These are phyloP conservation scores for Oryzaephilus surinamensis DNA, from an alignment of 1,140 invertebrate genomes.

Conservation along the genomic window DNA sequence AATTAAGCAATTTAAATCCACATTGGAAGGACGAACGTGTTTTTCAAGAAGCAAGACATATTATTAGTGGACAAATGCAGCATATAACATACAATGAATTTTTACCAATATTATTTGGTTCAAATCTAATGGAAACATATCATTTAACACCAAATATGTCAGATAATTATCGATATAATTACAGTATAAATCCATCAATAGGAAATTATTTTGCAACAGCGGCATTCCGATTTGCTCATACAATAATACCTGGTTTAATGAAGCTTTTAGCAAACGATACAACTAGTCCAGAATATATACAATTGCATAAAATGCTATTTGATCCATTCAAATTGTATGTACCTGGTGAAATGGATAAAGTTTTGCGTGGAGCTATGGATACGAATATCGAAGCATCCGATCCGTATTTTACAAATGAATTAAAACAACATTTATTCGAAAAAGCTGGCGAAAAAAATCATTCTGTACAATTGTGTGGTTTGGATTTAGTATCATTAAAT, in stretches of 20 bases:
- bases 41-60: conserved; percentile 69
- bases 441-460: no score
- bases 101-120: conserved; percentile 67
- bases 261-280: conserved; percentile 48
- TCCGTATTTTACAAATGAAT: conserved; percentile 55
- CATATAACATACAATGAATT: conserved; percentile 86
- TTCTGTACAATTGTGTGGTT: conserved; percentile 45
- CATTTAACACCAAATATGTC: conserved; percentile 48
- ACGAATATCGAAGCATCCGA: conserved; percentile 58
- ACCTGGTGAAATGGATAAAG: conserved; percentile 45
- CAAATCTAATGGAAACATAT: conserved; percentile 45
- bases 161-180: conserved; percentile 60
- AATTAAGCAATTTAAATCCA: conserved; percentile 57
- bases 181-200: conserved; percentile 64
- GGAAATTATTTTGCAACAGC: conserved; percentile 86
- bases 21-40: conserved; percentile 72
- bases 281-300: conserved; percentile 52
- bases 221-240: conserved; percentile 87
- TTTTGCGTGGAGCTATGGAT: conserved; percentile 50
- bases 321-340: conserved; percentile 70
- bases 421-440: conserved; percentile 69
- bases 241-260: conserved; percentile 62
- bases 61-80: conserved; percentile 74
- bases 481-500: conserved; percentile 78
- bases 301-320: conserved; percentile 71